Conservation (phyloP, 2,113 vertebrate genomes). For the Danio rerio region GRCz12tu NC_133191.1:9385501-9386000, state of each 20-base stretch:
- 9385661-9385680: constrained; percentile 4
- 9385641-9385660: constrained; percentile 2
- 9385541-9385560: constrained; percentile 15
- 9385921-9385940: neutral
- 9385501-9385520: constrained; percentile 11
- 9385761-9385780: constrained; percentile 16
- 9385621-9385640: constrained; percentile 10
- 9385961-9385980: constrained; percentile 18
- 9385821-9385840: constrained; percentile 18
- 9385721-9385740: neutral
- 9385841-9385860: constrained; percentile 29
- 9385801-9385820: constrained; percentile 30
- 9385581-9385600: constrained; percentile 9
- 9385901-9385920: too few relatives aligned
- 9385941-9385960: constrained; percentile 11
- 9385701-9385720: constrained; percentile 22
- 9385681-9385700: neutral
- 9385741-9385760: neutral
- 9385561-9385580: constrained; percentile 29
- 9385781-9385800: neutral
- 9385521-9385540: constrained; percentile 43
- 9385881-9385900: neutral
- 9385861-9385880: constrained; percentile 22
- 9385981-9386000: constrained; percentile 3
- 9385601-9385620: constrained; percentile 26